phyloP scores from a whole-genome alignment of 1,140 invertebrate genomes.

The Macrobrachium rosenbergii region DNA sequence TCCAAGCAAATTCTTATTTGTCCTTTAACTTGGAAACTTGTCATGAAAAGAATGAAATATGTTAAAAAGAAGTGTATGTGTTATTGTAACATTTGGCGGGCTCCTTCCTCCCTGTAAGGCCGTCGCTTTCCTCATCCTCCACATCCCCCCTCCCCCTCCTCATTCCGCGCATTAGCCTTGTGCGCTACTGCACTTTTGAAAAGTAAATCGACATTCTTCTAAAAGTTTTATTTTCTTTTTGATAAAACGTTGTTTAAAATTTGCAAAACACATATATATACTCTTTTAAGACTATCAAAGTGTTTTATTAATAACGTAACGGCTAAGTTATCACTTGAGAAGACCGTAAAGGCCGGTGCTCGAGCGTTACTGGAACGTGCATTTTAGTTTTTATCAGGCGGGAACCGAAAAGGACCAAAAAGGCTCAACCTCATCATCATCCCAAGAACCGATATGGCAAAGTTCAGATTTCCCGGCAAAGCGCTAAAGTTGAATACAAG shows the following conservation, averaged over 20 bases:
- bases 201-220: not conserved
- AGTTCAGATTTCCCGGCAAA: slow-evolving; percentile 69
- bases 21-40: too few species aligned
- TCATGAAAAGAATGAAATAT: too few species aligned
- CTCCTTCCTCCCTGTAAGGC: too few species aligned
- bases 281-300: not conserved
- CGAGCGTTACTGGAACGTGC: slow-evolving; percentile 37
- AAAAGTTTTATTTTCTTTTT: not conserved
- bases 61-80: too few species aligned
- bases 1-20: too few species aligned
- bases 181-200: slow-evolving; percentile 1
- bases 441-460: slow-evolving; percentile 61
- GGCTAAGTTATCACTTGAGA: not conserved
- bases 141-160: not conserved
- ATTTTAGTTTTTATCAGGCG: slow-evolving; percentile 57
- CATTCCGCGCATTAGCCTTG: slow-evolving; percentile 11
- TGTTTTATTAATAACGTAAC: not conserved
- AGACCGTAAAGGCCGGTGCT: not conserved
- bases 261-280: not conserved
- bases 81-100: too few species aligned
- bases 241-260: not conserved
- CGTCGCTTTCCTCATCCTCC: not conserved
- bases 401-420: slow-evolving; percentile 24
- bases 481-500: slow-evolving; percentile 67
- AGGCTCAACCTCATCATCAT: slow-evolving; percentile 38